phyloP scores from a whole-genome alignment of 2,888 invertebrate genomes.

The Glyphotaelius pellucidus region DNA sequence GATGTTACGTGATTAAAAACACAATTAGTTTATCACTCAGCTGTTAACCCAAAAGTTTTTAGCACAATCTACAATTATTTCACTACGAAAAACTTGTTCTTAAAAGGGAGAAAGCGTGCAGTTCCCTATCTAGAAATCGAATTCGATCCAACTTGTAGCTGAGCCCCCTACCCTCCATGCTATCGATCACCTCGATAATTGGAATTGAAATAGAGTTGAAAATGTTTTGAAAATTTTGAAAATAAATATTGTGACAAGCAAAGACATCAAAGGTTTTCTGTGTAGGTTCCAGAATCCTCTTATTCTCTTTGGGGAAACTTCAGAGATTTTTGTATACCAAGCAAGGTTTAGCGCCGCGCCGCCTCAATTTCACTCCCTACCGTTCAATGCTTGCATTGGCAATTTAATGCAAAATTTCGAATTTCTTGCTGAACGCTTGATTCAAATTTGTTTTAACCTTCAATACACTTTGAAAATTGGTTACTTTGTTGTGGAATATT shows the following conservation, averaged over 20 bases:
- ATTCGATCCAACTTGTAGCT: neutral
- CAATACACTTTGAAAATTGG: neutral
- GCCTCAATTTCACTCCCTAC: neutral
- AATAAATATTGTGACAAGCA: conserved; percentile 43
- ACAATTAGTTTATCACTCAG: no score
- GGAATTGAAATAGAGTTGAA: neutral
- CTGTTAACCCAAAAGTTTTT: no score
- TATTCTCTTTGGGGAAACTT: conserved; percentile 35
- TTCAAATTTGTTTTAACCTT: neutral
- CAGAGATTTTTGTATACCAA: neutral
- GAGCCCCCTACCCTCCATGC: neutral
- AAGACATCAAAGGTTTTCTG: conserved; percentile 42
- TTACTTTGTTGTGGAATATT: neutral
- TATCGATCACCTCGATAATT: neutral
- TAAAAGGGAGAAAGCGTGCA: no score
- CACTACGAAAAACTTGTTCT: neutral
- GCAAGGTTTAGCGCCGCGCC: neutral
- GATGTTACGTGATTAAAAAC: neutral
- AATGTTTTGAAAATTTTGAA: neutral
- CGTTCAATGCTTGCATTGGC: neutral
- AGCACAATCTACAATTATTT: neutral
- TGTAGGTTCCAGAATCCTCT: neutral
- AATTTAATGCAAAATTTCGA: neutral
- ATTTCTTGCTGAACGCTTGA: neutral
- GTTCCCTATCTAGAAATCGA: neutral